Conservation (phyloP, 2,888 invertebrate genomes). For the Callyntrura guangdongensis region DNA sequence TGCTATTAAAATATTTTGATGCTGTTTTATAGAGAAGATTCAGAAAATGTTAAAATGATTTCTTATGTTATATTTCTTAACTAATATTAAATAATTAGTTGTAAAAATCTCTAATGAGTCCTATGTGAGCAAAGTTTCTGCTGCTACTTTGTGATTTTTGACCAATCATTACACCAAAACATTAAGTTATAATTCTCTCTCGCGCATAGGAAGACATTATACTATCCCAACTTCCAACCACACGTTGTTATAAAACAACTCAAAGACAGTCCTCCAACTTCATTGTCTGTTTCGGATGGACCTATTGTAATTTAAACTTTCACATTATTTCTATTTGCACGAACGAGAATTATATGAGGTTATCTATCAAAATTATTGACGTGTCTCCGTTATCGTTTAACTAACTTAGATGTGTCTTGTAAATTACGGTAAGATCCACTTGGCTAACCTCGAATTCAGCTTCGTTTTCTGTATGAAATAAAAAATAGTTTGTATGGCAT, state of each 20-base stretch:
- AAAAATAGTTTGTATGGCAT: background rate
- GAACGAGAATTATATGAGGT: constrained; percentile 11
- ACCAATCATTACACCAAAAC: constrained; percentile 74
- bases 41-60: background rate
- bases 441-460: constrained; percentile 4
- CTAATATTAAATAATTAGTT: constrained; percentile 35
- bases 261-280: background rate
- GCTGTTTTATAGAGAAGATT: constrained; percentile 16
- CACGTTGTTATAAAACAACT: background rate
- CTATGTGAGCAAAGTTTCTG: constrained; percentile 57
- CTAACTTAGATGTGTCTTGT: background rate
- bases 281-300: background rate
- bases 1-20: constrained; percentile 48
- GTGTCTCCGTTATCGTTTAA: background rate
- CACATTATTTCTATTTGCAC: background rate
- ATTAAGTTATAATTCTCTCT: constrained; percentile 19
- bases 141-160: constrained; percentile 65
- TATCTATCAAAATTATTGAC: background rate
- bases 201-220: background rate
- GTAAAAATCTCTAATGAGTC: constrained; percentile 44
- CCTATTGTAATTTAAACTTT: background rate
- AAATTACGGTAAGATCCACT: background rate
- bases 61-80: constrained; percentile 48
- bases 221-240: background rate
- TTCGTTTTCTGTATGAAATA: background rate